Evolutionary conservation across 2,797 vertebrate genomes (phyloP), one percentile per base, ranked within the genome.

Genomic region (Dicrostonyx torquatus): DNA sequence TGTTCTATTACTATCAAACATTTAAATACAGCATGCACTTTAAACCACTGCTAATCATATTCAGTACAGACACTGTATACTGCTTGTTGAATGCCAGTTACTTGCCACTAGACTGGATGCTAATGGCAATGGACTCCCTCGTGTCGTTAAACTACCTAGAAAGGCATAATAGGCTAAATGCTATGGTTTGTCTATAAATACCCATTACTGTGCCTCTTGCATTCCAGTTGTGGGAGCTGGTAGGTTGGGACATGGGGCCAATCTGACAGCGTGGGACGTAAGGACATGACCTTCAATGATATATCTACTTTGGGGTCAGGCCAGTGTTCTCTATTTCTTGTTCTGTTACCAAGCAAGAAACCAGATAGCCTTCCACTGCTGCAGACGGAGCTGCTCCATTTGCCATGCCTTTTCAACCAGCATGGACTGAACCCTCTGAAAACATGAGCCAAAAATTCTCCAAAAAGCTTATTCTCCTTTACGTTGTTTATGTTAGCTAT

Each of bases 1-100:
- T 75, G 53, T 73, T 58, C 87, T 66, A 55, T 58, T 34, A 50
- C 84, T 58, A 31, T 50, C 40, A n/a, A n/a, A 24, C 29, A 85
- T 60, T 91, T 89, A 58, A 92, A 92, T 75, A 75, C 9, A 43
- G 68, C 29, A 31, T 60, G 18, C 58, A 64, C 75, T 88, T 94
- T 80, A 89, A 40, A 43, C 5, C 45, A 37, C 18, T 6, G 5
- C 58, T 58, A 79, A 48, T 80, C 58, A 34, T 79, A 29, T 48
- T 85, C 73, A 87, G 17, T n/a, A 14, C n/a, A 45, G n/a, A 82
- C 9, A 82, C n/a, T 18, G 13, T 55, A 68, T 8, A 9, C 60
- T 92, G 3, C 53, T 78, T 91, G 7, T 40, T 87, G 45, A 62
- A 24, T 26, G 89, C 0, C 37, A 76, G 31, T 18, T 58, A 85